These are phyloP conservation scores for Drosophila virilis DNA, from an alignment of 1,140 invertebrate species.

Conservation along the genomic window DNA sequence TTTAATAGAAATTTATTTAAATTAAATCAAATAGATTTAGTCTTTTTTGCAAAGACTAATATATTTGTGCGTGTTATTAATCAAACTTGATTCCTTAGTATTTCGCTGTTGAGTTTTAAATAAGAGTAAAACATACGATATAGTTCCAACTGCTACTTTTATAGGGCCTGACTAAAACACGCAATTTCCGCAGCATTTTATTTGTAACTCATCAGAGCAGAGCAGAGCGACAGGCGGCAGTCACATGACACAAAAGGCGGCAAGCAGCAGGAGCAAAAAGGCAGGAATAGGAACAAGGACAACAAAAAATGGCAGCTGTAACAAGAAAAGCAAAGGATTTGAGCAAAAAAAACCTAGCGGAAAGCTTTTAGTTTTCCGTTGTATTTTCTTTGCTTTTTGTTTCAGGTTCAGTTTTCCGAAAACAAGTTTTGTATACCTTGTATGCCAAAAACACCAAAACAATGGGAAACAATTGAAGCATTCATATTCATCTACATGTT, in stretches of 20 bases:
- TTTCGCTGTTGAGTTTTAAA: conserved; percentile 54
- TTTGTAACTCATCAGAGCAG: conserved; percentile 53
- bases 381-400: conserved; percentile 53
- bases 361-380: conserved; percentile 76
- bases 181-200: conserved; percentile 39
- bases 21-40: too few species aligned
- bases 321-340: conserved; percentile 25
- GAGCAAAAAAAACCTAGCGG: conserved; percentile 58
- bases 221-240: conserved; percentile 38
- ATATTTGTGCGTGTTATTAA: background rate
- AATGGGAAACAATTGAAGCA: background rate
- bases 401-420: conserved; percentile 51
- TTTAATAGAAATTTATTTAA: too few species aligned
- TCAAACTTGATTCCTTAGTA: conserved; percentile 10
- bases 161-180: conserved; percentile 21
- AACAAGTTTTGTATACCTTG: conserved; percentile 41
- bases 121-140: conserved; percentile 56
- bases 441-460: background rate
- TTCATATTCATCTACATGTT: background rate
- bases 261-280: conserved; percentile 52
- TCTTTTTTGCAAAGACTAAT: too few species aligned
- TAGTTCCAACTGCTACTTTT: conserved; percentile 30
- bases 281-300: conserved; percentile 55
- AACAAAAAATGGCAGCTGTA: conserved; percentile 53
- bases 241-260: conserved; percentile 60